Evolutionary conservation across 2,113 vertebrate species (phyloP), one percentile per base, ranked within the genome.

Genomic region (Gambusia holbrooki): DNA sequence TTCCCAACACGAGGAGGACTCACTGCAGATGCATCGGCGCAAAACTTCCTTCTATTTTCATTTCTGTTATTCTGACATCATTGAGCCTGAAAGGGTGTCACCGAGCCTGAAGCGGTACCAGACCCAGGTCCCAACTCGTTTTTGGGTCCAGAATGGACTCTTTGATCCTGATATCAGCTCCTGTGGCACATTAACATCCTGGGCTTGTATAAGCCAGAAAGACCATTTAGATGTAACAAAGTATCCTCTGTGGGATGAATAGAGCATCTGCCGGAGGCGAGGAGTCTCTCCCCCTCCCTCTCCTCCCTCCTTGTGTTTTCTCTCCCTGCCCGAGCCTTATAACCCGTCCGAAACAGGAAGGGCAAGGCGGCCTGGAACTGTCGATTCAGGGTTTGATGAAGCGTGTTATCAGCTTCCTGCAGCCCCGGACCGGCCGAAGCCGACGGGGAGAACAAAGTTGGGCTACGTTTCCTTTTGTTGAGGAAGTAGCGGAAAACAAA

Each of bases 181-280:
- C 88, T 83, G 86, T 76, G 90, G 69, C 90, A 91, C 88, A 93
- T 93, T 92, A 92, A 90, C 92, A 92, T 92, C 91, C 92, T 77
- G 82, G 89, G 87, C 89, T 84, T 88, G 88, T 63, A 74, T 32
- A 66, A 88, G 79, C 84, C 84, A 90, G 91, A 91, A 89, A 82
- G 89, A 84, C 90, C 89, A 90, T 92, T 92, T 90, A 88, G 86
- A 92, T 86, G 80, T 89, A 93, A 93, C 92, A 93, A 93, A 93
- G 92, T 93, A 82, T 92, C 91, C 92, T 93, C 92, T 93, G 91
- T 93, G 92, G 90, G 82, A 89, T 92, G 92, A 93, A 92, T 90
- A 67, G 90, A 82, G 90, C 92, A 93, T 93, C 91, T 93, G 92
- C 90, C 87, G 90, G 89, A 93, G 89, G 85, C 86, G 63, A 84